phyloP scores from a whole-genome alignment of 2,888 invertebrate genomes.

The Herminia tarsipennalis region DNA sequence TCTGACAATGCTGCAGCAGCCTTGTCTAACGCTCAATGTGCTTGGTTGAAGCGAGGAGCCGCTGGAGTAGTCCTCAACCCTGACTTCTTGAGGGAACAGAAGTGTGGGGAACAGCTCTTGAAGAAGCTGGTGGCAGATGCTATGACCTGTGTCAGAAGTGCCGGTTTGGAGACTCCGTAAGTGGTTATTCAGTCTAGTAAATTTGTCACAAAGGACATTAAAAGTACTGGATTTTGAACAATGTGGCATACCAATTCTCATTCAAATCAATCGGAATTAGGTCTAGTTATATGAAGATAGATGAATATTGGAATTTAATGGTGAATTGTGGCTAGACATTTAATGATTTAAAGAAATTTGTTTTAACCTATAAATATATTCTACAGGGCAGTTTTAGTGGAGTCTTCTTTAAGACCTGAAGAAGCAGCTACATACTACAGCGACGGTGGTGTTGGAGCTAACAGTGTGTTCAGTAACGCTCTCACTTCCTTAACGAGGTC shows the following conservation, averaged over 20 bases:
- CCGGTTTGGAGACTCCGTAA: constrained; percentile 67
- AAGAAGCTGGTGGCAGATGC: constrained; percentile 65
- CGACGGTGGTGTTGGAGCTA: constrained; percentile 64
- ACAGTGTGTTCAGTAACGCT: constrained; percentile 65
- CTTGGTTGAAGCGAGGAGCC: constrained; percentile 69
- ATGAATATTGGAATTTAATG: too few species aligned
- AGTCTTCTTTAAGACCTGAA: constrained; percentile 55
- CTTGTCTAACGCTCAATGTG: constrained; percentile 63
- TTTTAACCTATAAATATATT: neutral
- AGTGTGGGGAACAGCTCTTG: constrained; percentile 62
- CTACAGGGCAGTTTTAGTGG: constrained; percentile 66
- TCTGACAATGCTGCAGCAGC: constrained; percentile 59
- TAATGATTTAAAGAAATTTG: too few species aligned
- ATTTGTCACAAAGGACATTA: too few species aligned
- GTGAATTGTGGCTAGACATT: too few species aligned
- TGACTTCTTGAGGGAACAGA: constrained; percentile 55
- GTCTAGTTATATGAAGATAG: neutral
- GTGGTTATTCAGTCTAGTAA: constrained; percentile 28
- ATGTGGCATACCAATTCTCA: neutral
- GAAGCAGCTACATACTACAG: constrained; percentile 63
- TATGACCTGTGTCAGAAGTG: constrained; percentile 61
- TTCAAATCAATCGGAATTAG: too few species aligned
- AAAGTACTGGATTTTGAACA: too few species aligned
- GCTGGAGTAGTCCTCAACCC: constrained; percentile 66
- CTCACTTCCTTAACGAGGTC: constrained; percentile 51